Percentiles rank a stretch among this genome's conserved stretches.
Conservation (phyloP, 2,888 invertebrate species). For the Catocala nupta region DNA sequence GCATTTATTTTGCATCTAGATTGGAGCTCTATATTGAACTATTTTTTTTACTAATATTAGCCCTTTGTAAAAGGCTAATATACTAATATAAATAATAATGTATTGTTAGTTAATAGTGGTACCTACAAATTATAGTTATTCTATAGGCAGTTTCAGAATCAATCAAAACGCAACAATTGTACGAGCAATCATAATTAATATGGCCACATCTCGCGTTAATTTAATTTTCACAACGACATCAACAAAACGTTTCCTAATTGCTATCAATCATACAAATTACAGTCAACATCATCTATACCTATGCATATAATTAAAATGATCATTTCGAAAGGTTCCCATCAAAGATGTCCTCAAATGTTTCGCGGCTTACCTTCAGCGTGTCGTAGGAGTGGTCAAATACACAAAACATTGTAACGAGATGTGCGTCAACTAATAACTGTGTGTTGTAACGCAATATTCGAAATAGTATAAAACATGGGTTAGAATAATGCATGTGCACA, state of each 20-base stretch:
- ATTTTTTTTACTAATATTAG: too few relatives aligned
- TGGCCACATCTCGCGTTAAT: conserved; percentile 5
- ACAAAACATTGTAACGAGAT: conserved; percentile 75
- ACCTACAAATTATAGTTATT: neutral
- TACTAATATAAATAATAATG: too few relatives aligned
- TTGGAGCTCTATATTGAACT: too few relatives aligned
- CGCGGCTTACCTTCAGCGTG: conserved; percentile 66
- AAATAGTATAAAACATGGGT: conserved; percentile 77
- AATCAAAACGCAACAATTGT: conserved; percentile 5
- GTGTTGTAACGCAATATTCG: conserved; percentile 75
- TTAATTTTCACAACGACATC: conserved; percentile 27
- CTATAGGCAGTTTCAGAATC: neutral
- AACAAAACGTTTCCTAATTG: conserved; percentile 53
- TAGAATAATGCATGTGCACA: conserved; percentile 66
- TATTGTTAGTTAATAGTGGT: neutral
- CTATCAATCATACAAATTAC: conserved; percentile 59
- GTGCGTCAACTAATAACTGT: conserved; percentile 66
- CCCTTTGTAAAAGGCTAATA: too few relatives aligned
- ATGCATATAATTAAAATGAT: conserved; percentile 63
- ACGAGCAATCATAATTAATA: conserved; percentile 17
- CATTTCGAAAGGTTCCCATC: conserved; percentile 66
- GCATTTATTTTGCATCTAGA: too few relatives aligned
- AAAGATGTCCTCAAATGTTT: conserved; percentile 70
- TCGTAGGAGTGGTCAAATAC: conserved; percentile 69
- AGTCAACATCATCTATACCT: conserved; percentile 51